Base-by-base conservation (phyloP, 2,888 invertebrate species). In the Troides helena region DNA sequence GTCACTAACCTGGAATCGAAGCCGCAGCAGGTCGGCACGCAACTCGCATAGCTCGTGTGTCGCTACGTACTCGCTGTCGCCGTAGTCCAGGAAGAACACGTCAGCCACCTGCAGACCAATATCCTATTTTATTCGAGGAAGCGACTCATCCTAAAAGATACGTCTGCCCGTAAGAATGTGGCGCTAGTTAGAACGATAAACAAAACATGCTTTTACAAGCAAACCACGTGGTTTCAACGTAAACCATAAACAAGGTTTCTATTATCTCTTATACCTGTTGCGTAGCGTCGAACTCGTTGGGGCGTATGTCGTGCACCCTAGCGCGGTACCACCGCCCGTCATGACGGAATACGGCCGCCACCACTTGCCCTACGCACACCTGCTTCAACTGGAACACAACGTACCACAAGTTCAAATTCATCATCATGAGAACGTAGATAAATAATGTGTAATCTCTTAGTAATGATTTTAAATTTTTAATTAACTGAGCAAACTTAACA, bases 81-180 rank as follows among this genome's bases (percentile, higher is more conserved):
- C 98, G 85, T 97, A 98, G 90, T 98, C 98, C 67, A 98, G 94
- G 86, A 95, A 98, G 84, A 96, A 97, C 43, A 98, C 93, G 78
- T 95, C 95, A 0, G 95, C 95, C 21, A 94, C 93, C 91, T 91
- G 71, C 0, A 69, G 30, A 4, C n/a, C 30, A 46, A 23, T 23
- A 21, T 12, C 56, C n/a, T 56, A 14, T 39, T 46, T 14, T 14
- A 46, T 46, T 46, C 14, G 14, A 14, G 2, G 46, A 46, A 46
- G 14, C 12, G 14, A 46, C 46, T 46, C 14, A 46, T 46, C 12
- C 46, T 46, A 14, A 4, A 14, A 12, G 46, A 46, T 46, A 46
- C 46, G 1, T 14, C 46, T 14, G 1, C 46, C 14, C 2, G 4
- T 10, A 46, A 46, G 46, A 46, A 46, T 3, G 14, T 46, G 46